Conservation (phyloP, 2,113 vertebrate genomes). For the Eclectus roratus region DNA sequence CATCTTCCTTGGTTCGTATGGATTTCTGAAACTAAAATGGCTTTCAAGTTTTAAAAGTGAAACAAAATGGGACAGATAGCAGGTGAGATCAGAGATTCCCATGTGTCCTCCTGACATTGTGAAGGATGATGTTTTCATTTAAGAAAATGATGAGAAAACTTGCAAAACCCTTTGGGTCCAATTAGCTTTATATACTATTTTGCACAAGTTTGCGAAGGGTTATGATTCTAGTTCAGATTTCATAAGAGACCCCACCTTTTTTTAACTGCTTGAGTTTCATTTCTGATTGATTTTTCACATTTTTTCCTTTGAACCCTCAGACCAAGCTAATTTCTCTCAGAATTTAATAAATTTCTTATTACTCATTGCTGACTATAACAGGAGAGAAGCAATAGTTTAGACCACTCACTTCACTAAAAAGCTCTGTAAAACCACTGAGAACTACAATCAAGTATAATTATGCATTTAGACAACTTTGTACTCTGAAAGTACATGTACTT, state of each 20-base stretch:
- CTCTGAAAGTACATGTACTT: not conserved
- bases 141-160: not conserved
- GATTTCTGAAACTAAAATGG: not conserved
- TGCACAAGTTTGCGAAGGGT: not conserved
- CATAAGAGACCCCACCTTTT: not conserved
- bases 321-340: not conserved
- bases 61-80: constrained; percentile 12
- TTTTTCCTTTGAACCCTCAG: not conserved
- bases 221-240: not conserved
- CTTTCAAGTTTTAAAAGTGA: not conserved
- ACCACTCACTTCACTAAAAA: not conserved
- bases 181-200: constrained; percentile 6
- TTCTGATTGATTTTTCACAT: not conserved
- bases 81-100: not conserved
- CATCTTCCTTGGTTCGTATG: not conserved
- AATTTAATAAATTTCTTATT: not conserved
- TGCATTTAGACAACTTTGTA: not conserved
- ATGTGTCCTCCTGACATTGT: not conserved
- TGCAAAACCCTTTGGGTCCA: not conserved
- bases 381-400: not conserved
- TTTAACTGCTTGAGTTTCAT: not conserved
- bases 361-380: not conserved
- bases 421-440: not conserved
- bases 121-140: constrained; percentile 8
- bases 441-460: not conserved